Evolutionary conservation across 2,113 vertebrate genomes (phyloP).

Genomic region (Plestiodon gilberti): DNA sequence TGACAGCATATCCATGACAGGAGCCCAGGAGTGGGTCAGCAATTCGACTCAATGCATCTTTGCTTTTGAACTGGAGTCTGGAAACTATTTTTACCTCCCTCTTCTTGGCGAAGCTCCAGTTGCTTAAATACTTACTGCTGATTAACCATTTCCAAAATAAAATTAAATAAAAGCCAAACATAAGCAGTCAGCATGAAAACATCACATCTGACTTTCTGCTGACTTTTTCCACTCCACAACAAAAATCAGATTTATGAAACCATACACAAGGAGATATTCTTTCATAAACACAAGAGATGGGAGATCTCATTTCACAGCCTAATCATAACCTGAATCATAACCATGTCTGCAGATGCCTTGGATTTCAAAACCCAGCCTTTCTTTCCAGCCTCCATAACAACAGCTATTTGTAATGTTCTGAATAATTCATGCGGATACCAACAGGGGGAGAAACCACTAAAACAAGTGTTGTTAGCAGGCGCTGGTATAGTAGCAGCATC

Average conservation of each 20-base stretch:
- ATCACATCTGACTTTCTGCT: not conserved
- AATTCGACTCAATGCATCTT: not conserved
- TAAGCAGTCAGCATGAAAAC: not conserved
- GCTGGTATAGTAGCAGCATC: not conserved
- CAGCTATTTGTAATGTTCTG: conserved; percentile 12
- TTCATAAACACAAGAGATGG: not conserved
- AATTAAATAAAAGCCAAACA: not conserved
- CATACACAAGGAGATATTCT: not conserved
- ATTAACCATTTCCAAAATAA: not conserved
- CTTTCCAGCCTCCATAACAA: conserved; percentile 8
- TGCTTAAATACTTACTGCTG: not conserved
- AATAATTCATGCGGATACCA: conserved; percentile 26
- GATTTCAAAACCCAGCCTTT: not conserved
- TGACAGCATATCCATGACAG: not conserved
- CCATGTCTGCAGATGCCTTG: not conserved
- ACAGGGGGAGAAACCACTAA: not conserved
- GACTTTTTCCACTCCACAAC: not conserved
- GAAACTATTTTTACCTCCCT: not conserved
- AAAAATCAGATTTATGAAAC: not conserved
- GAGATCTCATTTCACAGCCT: not conserved
- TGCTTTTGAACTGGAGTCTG: not conserved
- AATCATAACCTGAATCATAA: not conserved
- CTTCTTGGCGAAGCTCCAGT: not conserved
- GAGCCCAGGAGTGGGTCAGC: not conserved
- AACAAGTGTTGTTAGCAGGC: conserved; percentile 7